Evolutionary conservation across 2,797 vertebrate species (phyloP).

Genomic region (Thaleichthys pacificus): DNA sequence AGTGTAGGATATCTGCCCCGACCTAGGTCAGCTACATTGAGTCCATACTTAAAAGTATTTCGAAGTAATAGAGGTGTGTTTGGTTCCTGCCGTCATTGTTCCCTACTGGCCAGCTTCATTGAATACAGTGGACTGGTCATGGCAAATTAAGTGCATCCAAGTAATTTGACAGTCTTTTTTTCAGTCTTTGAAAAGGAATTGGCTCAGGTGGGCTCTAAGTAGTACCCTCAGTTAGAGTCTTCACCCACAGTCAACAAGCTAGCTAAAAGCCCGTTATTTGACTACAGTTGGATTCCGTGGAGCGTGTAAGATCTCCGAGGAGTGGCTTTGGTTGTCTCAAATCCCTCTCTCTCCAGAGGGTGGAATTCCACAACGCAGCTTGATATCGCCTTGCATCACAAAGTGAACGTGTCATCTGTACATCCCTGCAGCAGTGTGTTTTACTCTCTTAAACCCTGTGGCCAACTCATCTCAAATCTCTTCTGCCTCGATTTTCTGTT

Average conservation of each 20-base stretch:
- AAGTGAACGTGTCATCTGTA: conserved; percentile 82
- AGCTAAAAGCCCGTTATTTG: not conserved
- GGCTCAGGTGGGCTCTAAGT: conserved; percentile 39
- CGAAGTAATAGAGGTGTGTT: no score
- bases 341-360: conserved; percentile 71
- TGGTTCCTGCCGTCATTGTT: no score
- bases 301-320: no score
- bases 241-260: not conserved
- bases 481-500: conserved; percentile 46
- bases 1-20: conserved; percentile 40
- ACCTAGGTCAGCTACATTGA: no score
- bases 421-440: conserved; percentile 75
- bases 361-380: conserved; percentile 77
- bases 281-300: conserved; percentile 51
- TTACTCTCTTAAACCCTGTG: conserved; percentile 73
- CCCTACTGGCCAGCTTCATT: no score
- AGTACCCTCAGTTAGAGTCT: not conserved
- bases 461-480: conserved; percentile 66
- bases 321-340: conserved; percentile 69
- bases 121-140: no score
- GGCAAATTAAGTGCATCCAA: no score
- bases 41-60: no score
- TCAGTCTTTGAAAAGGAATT: no score
- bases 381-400: conserved; percentile 84
- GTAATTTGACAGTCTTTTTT: no score